These are phyloP conservation scores for Cataglyphis albicans DNA, from an alignment of 2,888 invertebrate species.

Conservation along the genomic window DNA sequence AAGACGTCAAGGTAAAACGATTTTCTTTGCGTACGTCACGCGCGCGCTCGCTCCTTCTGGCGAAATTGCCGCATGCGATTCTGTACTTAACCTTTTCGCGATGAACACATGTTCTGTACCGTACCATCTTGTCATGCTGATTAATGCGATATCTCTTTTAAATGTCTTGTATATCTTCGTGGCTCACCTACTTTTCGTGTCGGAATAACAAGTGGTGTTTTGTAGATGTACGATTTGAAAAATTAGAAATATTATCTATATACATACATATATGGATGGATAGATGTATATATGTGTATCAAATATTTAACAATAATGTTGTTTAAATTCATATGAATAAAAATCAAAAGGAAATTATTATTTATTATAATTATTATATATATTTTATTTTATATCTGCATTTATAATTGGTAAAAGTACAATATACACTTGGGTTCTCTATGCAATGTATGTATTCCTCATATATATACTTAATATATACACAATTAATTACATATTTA, in stretches of 20 bases:
- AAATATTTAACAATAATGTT: background rate
- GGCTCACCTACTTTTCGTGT: too few species aligned
- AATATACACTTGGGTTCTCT: background rate
- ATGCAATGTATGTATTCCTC: background rate
- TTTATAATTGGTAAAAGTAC: background rate
- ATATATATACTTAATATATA: background rate
- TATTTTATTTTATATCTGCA: background rate
- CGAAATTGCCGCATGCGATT: conserved; percentile 28
- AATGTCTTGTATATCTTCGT: background rate
- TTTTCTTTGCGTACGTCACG: background rate
- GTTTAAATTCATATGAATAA: background rate
- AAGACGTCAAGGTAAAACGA: conserved; percentile 91
- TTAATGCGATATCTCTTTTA: background rate
- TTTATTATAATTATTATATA: background rate
- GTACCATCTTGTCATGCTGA: background rate
- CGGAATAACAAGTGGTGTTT: too few species aligned
- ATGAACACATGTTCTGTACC: conserved; percentile 76
- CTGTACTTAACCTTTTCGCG: conserved; percentile 74
- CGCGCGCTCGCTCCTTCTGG: background rate
- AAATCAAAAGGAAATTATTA: background rate
- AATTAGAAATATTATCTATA: background rate
- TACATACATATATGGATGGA: too few species aligned
- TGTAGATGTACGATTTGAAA: background rate
- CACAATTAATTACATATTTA: background rate
- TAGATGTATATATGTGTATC: background rate